A percentile compares a stretch with the other conserved stretches of the same genome.
These are phyloP conservation scores for Antennarius maculatus DNA, from an alignment of 2,797 vertebrate species.

Conservation along the genomic window DNA sequence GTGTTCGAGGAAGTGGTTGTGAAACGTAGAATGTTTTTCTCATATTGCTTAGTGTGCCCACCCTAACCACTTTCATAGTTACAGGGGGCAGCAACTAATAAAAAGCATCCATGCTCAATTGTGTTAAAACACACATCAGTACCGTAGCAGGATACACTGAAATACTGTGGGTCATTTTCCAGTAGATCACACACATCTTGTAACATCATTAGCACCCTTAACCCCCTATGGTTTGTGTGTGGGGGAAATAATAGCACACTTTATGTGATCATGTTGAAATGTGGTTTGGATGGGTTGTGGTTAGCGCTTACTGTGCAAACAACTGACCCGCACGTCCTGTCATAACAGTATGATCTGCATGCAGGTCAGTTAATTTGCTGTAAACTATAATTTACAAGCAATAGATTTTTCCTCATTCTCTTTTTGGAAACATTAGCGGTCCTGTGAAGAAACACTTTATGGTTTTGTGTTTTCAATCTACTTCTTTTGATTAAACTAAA, in stretches of 20 bases:
- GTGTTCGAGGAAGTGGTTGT: too few relatives aligned
- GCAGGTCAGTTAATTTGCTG: not conserved
- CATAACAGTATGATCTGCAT: not conserved
- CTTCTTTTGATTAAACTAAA: not conserved
- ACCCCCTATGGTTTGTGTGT: not conserved
- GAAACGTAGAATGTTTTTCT: too few relatives aligned
- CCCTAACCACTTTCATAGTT: too few relatives aligned
- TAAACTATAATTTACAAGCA: not conserved
- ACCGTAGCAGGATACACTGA: too few relatives aligned
- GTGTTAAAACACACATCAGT: too few relatives aligned
- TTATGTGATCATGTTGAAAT: constrained; percentile 32
- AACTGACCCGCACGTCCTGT: not conserved
- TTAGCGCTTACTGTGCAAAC: constrained; percentile 36
- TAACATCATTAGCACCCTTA: too few relatives aligned
- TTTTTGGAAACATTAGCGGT: not conserved
- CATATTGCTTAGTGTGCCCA: too few relatives aligned
- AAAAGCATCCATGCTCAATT: too few relatives aligned
- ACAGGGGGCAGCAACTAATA: too few relatives aligned
- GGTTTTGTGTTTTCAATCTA: not conserved
- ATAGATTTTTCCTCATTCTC: not conserved
- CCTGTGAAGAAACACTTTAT: not conserved
- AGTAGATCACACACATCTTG: too few relatives aligned
- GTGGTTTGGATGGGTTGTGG: constrained; percentile 27
- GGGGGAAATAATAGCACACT: constrained; percentile 10
- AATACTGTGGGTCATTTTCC: too few relatives aligned